Evolutionary conservation across 2,797 vertebrate species (phyloP), one percentile per base, ranked within the genome.

Genomic region (Vultur gryphus): DNA sequence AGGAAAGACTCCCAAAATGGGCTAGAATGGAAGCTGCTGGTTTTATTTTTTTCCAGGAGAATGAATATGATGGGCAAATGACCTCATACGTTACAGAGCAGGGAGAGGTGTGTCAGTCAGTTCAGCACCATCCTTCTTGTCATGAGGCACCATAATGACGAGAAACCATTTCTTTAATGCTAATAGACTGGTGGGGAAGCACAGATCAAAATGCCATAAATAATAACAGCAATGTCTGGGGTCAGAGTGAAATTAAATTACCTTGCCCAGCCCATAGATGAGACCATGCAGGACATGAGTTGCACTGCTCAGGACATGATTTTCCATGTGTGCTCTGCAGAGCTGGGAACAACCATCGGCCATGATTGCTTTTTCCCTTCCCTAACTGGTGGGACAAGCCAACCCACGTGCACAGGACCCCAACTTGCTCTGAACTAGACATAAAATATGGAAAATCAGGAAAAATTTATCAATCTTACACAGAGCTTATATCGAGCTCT

Each of bases 161-260:
- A 95, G 87, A 98, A 97, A 96, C 58, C 58, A 92, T 97, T 98
- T 96, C 85, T 96, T 97, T 98, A 97, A 97, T 97, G 96, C 90
- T 95, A 92, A 96, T 93, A 93, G 86, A 97, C 96, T 73, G 71
- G 43, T 64, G 76, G 90, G 90, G 90, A 97, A 91, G 64, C 76
- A 90, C 93, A 93, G 86, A 95, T 97, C 92, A 97, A 94, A 97
- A 86, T 76, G 54, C 54, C 84, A 87, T 95, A 94, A 97, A 97
- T 96, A 97, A 95, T 77, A 90, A 94, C 90, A 96, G 67, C 77
- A 86, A 48, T 94, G 73, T 94, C 96, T 95, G 83, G 49, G 43
- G 24, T 94, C 52, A 88, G n/a, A 93, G 79, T 54, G 81, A 94
- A 94, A 96, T 95, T 77, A 95, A 97, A 95, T 97, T 95, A 91